Percentiles rank a stretch among this genome's conserved stretches.
Evolutionary conservation across 1,140 invertebrate species (phyloP).

Genomic region (Rhynchophorus ferrugineus): DNA sequence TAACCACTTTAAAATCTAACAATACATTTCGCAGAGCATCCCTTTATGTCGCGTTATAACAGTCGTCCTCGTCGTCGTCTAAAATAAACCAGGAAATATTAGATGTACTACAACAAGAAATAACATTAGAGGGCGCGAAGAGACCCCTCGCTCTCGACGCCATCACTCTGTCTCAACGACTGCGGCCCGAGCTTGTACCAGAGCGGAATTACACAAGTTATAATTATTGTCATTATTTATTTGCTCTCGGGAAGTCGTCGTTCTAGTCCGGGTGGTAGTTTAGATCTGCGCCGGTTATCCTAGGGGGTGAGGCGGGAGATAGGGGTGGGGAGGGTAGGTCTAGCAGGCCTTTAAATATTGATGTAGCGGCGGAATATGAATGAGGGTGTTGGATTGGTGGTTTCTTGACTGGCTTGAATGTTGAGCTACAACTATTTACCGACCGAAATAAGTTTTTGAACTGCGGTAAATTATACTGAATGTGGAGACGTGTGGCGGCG

Average conservation of each 20-base stretch:
- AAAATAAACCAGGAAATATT: not conserved
- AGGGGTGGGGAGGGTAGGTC: no score
- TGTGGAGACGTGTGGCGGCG: no score
- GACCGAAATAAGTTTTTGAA: not conserved
- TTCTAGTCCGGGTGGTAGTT: not conserved
- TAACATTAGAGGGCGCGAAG: not conserved
- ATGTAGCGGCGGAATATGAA: not conserved
- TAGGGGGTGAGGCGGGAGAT: no score
- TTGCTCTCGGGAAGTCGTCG: not conserved
- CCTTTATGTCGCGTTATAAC: no score
- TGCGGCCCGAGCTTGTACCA: no score
- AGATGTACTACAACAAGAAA: not conserved
- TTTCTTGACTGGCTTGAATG: not conserved
- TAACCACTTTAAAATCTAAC: no score
- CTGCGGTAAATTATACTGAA: not conserved
- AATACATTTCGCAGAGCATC: no score
- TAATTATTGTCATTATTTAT: not conserved
- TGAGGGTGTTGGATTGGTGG: not conserved
- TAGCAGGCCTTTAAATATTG: not conserved
- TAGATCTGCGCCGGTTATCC: no score
- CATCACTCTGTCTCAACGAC: not conserved
- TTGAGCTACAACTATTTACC: not conserved
- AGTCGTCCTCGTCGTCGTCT: no score
- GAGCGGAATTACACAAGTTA: not conserved
- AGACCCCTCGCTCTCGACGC: no score